Evolutionary conservation across 2,113 vertebrate species (phyloP).

Genomic region (Eolophus roseicapilla): DNA sequence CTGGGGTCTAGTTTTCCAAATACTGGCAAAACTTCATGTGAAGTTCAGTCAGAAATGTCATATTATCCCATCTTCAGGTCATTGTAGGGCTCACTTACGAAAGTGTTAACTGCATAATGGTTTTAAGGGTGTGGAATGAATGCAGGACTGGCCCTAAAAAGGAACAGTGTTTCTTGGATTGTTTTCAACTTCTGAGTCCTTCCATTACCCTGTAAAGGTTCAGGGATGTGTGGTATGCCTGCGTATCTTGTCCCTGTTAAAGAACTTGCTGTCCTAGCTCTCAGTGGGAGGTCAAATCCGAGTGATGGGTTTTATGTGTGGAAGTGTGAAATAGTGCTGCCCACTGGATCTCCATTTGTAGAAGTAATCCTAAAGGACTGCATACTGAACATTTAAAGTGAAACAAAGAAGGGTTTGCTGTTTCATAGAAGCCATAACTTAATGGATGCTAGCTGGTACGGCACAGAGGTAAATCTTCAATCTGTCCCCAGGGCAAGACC

Average conservation of each 20-base stretch:
- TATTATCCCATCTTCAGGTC: not conserved
- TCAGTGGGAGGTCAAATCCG: not conserved
- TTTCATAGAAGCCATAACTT: not conserved
- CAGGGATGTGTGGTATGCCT: not conserved
- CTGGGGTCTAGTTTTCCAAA: not conserved
- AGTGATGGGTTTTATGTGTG: not conserved
- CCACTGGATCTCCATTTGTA: not conserved
- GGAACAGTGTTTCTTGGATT: not conserved
- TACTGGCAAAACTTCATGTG: not conserved
- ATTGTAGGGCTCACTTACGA: not conserved
- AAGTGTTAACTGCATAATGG: not conserved
- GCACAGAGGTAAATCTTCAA: conserved; percentile 29
- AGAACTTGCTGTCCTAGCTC: not conserved
- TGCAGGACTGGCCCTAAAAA: not conserved
- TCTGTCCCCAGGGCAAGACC: not conserved
- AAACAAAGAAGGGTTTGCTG: not conserved
- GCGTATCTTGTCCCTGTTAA: not conserved
- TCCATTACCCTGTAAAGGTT: not conserved
- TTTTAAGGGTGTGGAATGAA: not conserved
- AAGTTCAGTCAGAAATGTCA: not conserved
- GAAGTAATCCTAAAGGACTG: not conserved
- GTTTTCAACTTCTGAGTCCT: not conserved
- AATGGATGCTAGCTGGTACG: not conserved
- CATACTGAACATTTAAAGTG: not conserved
- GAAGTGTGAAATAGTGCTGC: not conserved